Base-by-base conservation (phyloP, 2,113 vertebrate genomes). In the Cebus imitator region DNA sequence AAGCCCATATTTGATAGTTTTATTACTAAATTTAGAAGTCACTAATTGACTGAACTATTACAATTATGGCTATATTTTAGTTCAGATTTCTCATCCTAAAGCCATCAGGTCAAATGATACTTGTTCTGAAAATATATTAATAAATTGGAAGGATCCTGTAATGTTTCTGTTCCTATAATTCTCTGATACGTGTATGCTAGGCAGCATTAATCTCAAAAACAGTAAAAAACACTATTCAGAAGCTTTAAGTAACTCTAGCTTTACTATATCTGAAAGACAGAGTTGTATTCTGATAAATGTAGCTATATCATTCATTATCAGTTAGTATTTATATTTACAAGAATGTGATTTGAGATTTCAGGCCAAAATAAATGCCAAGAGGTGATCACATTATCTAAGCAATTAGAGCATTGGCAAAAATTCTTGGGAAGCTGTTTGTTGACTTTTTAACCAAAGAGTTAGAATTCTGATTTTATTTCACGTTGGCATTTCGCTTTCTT, bases 391-490 rank as follows among this genome's bases (percentile, higher is more conserved):
- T 87, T 91, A 85, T 58, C 48, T 84, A 55, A 80, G 68, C 27
- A 92, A 27, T 89, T 18, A 80, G 17, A 96, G 9, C 25, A 58
- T 83, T 93, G 93, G 52, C 14, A 82, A 11, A 82, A 48, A 37
- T 23, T 91, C 21, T 87, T 50, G 58, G 40, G 37, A 96, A 81
- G 43, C 45, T 70, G 5, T 85, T 27, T 82, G 4, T 55, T 96
- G 45, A 11, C 25, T 45, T 90, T 92, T 92, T 79, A 75, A 80
- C 64, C 43, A 87, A 80, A 94, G 37, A 5, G 50, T 85, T 55
- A 93, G 50, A 88, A 81, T 94, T 95, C 32, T 91, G 73, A 91
- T 68, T 92, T 70, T 32, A 87, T 95, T 90, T 90, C 30, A 92
- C 9, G n/a, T 95, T 92, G 35, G 55, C 50, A 68, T 6, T 90